Percentiles rank a stretch among this genome's conserved stretches.
These are phyloP conservation scores for Drosophila nasuta DNA, from an alignment of 1,140 invertebrate species.

Conservation along the genomic window DNA sequence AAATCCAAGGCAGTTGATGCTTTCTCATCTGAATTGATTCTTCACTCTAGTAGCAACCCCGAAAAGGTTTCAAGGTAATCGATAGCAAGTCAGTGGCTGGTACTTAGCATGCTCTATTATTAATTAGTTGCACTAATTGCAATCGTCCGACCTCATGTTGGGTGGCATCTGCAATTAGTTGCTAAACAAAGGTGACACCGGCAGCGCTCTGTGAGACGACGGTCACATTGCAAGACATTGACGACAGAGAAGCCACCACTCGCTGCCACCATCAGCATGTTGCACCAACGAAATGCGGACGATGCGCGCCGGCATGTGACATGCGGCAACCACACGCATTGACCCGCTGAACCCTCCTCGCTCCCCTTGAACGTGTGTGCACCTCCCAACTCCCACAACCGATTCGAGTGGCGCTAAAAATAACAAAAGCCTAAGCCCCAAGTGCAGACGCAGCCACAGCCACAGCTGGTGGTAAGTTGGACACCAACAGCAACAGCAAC, in stretches of 20 bases:
- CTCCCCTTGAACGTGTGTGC: neutral
- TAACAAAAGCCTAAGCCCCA: constrained; percentile 53
- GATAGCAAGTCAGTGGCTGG: constrained; percentile 12
- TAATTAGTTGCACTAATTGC: constrained; percentile 58
- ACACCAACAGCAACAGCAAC: constrained; percentile 7
- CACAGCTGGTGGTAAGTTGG: constrained; percentile 44
- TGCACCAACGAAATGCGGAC: constrained; percentile 34
- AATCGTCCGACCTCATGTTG: constrained; percentile 13
- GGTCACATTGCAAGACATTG: constrained; percentile 58
- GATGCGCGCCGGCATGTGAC: constrained; percentile 46
- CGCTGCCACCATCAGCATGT: constrained; percentile 8
- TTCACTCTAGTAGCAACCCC: neutral
- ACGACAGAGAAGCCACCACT: constrained; percentile 19
- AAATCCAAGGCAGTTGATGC: neutral
- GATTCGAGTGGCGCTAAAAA: constrained; percentile 55
- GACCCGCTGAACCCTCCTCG: constrained; percentile 5
- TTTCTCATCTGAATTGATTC: neutral
- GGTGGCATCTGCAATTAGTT: constrained; percentile 23
- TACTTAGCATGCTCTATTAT: constrained; percentile 37
- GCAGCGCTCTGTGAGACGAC: neutral
- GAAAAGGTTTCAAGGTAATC: constrained; percentile 11
- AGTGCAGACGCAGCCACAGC: constrained; percentile 40
- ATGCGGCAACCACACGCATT: constrained; percentile 51
- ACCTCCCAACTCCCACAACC: constrained; percentile 13
- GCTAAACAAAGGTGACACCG: constrained; percentile 4